Evolutionary conservation across 2,888 invertebrate genomes (phyloP).

Genomic region (Campoletis raptor): DNA sequence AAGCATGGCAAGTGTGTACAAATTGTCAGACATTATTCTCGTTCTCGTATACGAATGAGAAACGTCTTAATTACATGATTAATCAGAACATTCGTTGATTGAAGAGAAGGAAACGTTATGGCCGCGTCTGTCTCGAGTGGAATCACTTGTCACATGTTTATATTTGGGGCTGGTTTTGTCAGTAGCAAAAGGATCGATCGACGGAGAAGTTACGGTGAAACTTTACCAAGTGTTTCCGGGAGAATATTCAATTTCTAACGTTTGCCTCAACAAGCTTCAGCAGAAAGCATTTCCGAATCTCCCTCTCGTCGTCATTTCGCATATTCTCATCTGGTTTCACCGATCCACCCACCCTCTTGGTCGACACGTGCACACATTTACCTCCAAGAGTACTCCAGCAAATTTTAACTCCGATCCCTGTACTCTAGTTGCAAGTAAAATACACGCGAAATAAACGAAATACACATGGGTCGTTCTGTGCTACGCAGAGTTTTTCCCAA

Average conservation of each 20-base stretch:
- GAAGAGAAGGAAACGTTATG: slow-evolving; percentile 7
- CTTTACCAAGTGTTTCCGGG: slow-evolving; percentile 43
- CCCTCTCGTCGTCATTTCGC: background rate
- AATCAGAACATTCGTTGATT: slow-evolving; percentile 45
- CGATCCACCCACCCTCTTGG: background rate
- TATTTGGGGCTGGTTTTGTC: slow-evolving; percentile 11
- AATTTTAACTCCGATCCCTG: background rate
- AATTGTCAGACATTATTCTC: slow-evolving; percentile 56
- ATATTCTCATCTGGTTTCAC: slow-evolving; percentile 32
- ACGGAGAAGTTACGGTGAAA: background rate
- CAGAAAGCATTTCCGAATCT: slow-evolving; percentile 29
- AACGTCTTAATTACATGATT: slow-evolving; percentile 61
- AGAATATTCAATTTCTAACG: slow-evolving; percentile 65
- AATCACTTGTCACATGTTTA: slow-evolving; percentile 6
- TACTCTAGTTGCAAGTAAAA: background rate
- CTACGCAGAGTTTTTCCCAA: background rate
- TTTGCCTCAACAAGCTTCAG: slow-evolving; percentile 36
- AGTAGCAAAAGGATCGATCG: slow-evolving; percentile 19
- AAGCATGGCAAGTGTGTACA: slow-evolving; percentile 57
- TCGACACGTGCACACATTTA: slow-evolving; percentile 15
- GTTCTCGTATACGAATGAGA: slow-evolving; percentile 25
- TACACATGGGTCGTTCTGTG: background rate
- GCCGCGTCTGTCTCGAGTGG: slow-evolving; percentile 55
- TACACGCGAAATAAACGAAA: slow-evolving; percentile 6
- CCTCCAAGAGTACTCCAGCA: background rate